A percentile compares a stretch with the other conserved stretches of the same genome.
Conservation (phyloP, 2,888 invertebrate species). For the Phasia obesa region DNA sequence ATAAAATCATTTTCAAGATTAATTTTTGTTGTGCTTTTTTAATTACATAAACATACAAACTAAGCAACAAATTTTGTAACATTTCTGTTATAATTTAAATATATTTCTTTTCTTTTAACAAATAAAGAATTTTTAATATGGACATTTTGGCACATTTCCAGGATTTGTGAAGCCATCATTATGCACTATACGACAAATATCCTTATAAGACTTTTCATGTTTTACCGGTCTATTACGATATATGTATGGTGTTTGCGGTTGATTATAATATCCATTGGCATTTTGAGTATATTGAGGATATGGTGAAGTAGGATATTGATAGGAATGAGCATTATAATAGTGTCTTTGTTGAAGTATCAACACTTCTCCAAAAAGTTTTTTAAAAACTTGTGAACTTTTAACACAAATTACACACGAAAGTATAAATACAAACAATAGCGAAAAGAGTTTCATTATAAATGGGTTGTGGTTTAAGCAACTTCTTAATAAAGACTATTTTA, state of each 20-base stretch:
- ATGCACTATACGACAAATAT: constrained; percentile 77
- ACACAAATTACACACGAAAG: neutral
- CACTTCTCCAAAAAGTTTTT: constrained; percentile 22
- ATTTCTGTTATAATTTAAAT: neutral
- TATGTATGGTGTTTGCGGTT: constrained; percentile 16
- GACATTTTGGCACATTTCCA: constrained; percentile 75
- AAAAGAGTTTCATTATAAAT: constrained; percentile 45
- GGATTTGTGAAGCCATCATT: constrained; percentile 77
- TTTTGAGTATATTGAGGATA: constrained; percentile 56
- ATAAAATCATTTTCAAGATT: too few relatives aligned
- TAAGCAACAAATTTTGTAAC: too few relatives aligned
- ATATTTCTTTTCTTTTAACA: neutral
- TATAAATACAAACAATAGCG: constrained; percentile 20
- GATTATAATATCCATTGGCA: constrained; percentile 58
- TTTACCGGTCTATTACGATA: neutral
- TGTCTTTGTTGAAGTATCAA: constrained; percentile 33
- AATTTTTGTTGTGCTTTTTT: too few relatives aligned
- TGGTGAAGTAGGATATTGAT: constrained; percentile 54
- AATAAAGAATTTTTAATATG: constrained; percentile 68
- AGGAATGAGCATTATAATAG: constrained; percentile 69
- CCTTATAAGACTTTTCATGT: constrained; percentile 74
- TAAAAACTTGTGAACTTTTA: constrained; percentile 13
- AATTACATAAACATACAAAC: too few relatives aligned
- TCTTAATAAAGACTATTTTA: constrained; percentile 32
- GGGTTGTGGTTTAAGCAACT: constrained; percentile 13